These are phyloP conservation scores for Paedocypris micromegethes DNA, from an alignment of 2,797 vertebrate genomes.

Conservation along the genomic window DNA sequence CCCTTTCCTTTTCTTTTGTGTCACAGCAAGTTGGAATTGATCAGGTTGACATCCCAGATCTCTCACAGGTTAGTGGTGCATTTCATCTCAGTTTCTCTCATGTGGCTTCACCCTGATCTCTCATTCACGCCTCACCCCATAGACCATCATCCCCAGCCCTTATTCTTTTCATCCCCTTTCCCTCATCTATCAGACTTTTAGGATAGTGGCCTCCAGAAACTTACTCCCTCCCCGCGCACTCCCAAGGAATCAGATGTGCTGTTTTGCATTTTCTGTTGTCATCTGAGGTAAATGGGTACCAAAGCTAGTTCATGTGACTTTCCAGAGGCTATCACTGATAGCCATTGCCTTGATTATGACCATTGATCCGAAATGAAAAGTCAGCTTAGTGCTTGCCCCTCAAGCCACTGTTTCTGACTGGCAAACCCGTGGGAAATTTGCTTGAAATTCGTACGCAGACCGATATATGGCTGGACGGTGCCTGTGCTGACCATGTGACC, in stretches of 20 bases:
- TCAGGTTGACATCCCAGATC: slow-evolving; percentile 92
- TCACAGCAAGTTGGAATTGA: slow-evolving; percentile 98
- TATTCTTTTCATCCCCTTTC: slow-evolving; percentile 45
- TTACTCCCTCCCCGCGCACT: slow-evolving; percentile 52
- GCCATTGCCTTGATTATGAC: slow-evolving; percentile 43
- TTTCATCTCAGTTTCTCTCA: slow-evolving; percentile 72
- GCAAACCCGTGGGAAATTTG: slow-evolving; percentile 50
- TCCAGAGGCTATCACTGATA: slow-evolving; percentile 45
- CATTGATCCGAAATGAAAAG: slow-evolving; percentile 41
- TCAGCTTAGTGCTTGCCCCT: slow-evolving; percentile 47
- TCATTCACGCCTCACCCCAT: slow-evolving; percentile 57
- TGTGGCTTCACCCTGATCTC: slow-evolving; percentile 65
- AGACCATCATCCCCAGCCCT: slow-evolving; percentile 47
- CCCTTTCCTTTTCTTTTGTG: slow-evolving; percentile 74
- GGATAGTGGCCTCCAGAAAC: slow-evolving; percentile 56
- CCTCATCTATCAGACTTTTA: slow-evolving; percentile 55
- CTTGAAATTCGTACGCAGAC: slow-evolving; percentile 41
- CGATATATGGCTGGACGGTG: slow-evolving; percentile 47
- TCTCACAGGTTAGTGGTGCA: slow-evolving; percentile 93
- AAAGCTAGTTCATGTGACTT: slow-evolving; percentile 46
- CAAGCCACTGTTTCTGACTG: slow-evolving; percentile 51
- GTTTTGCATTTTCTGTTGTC: slow-evolving; percentile 54
- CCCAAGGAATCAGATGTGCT: slow-evolving; percentile 53
- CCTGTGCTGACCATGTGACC: slow-evolving; percentile 29
- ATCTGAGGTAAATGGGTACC: slow-evolving; percentile 52